phyloP scores from a whole-genome alignment of 2,888 invertebrate genomes.

The Callosobruchus maculatus region DNA sequence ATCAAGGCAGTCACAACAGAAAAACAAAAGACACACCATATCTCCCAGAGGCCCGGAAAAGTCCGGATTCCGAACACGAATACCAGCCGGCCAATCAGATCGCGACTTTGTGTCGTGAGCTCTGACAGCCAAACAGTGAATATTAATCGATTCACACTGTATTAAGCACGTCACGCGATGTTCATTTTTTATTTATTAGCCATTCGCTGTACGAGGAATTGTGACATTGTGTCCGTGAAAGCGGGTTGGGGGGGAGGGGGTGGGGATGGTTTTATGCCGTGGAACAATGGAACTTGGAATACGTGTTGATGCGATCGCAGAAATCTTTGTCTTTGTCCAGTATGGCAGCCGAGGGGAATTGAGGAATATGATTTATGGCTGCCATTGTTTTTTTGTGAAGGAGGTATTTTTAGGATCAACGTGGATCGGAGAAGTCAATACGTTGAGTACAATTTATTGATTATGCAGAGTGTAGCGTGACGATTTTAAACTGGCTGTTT shows the following conservation, averaged over 20 bases:
- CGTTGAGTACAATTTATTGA: not conserved
- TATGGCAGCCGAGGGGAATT: not conserved
- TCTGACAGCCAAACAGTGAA: constrained; percentile 20
- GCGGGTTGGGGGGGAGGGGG: not conserved
- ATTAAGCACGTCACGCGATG: constrained; percentile 25
- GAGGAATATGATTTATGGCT: not conserved
- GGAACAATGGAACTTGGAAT: not conserved
- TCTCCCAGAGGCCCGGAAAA: not conserved
- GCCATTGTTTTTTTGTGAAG: not conserved
- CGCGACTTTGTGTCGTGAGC: constrained; percentile 13
- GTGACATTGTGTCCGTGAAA: constrained; percentile 10
- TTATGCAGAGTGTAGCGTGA: not conserved
- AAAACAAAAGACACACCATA: not conserved
- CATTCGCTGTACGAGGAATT: constrained; percentile 8
- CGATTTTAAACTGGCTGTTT: no score
- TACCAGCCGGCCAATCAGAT: constrained; percentile 1
- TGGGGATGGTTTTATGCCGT: not conserved
- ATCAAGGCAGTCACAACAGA: not conserved
- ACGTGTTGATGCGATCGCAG: not conserved
- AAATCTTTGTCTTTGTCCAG: not conserved
- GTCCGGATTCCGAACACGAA: not conserved
- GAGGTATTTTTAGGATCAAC: not conserved
- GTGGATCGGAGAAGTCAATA: not conserved
- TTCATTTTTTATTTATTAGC: constrained; percentile 21
- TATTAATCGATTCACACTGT: constrained; percentile 30